Percentiles rank a stretch among this genome's conserved stretches.
Evolutionary conservation across 2,113 vertebrate genomes (phyloP).

Genomic region (Planiliza haematocheilus): DNA sequence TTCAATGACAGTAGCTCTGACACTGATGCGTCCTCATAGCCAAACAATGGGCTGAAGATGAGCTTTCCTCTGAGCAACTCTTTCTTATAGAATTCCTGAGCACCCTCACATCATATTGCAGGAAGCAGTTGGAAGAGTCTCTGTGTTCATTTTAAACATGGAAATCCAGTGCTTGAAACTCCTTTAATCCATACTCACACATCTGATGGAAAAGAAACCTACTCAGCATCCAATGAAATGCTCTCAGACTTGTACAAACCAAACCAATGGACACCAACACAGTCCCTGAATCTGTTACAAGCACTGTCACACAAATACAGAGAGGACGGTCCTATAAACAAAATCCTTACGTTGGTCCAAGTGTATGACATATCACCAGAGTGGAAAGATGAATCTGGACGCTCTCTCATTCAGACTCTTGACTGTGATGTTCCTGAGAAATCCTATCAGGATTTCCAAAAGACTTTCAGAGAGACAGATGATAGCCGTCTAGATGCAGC

Average conservation of each 20-base stretch:
- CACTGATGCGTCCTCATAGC: constrained; percentile 32
- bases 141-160: constrained; percentile 25
- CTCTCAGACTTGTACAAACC: not conserved
- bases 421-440: not conserved
- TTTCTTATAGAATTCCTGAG: constrained; percentile 10
- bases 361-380: constrained; percentile 14
- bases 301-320: constrained; percentile 21
- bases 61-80: constrained; percentile 5
- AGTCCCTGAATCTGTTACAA: constrained; percentile 14
- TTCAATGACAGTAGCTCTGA: not conserved
- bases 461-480: constrained; percentile 5
- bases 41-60: constrained; percentile 23
- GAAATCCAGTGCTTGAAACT: constrained; percentile 36
- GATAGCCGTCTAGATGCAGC: not conserved
- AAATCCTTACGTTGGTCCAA: constrained; percentile 14
- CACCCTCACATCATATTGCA: constrained; percentile 26
- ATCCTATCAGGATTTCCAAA: constrained; percentile 10
- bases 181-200: constrained; percentile 12
- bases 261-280: constrained; percentile 38
- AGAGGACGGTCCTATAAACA: not conserved
- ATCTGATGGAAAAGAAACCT: constrained; percentile 14
- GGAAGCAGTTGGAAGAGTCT: not conserved
- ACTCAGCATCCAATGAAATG: not conserved
- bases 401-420: not conserved
- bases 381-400: constrained; percentile 6